These are phyloP conservation scores for Pavo muticus DNA, from an alignment of 2,113 vertebrate species.

Conservation along the genomic window DNA sequence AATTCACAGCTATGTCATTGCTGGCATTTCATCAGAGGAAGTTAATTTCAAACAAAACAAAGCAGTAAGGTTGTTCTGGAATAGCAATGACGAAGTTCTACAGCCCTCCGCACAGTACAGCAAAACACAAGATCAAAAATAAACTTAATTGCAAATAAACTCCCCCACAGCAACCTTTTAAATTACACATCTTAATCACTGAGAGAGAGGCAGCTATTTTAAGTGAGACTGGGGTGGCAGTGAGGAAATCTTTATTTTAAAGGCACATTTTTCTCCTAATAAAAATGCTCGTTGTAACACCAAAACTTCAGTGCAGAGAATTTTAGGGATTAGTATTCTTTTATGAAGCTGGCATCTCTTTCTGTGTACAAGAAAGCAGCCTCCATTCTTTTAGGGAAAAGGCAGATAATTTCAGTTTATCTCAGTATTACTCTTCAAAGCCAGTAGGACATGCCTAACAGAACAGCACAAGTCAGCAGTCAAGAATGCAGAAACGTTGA, in stretches of 20 bases:
- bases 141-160: conserved; percentile 7
- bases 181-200: not conserved
- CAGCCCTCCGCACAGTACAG: not conserved
- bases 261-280: not conserved
- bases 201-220: conserved; percentile 20
- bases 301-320: not conserved
- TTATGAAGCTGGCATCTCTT: not conserved
- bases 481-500: not conserved
- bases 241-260: not conserved
- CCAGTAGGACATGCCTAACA: not conserved
- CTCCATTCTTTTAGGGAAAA: not conserved
- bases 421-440: not conserved
- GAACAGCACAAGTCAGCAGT: not conserved
- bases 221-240: not conserved
- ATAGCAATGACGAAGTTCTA: conserved; percentile 9
- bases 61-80: not conserved
- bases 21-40: conserved; percentile 35
- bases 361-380: not conserved
- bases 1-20: not conserved
- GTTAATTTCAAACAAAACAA: conserved; percentile 28
- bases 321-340: not conserved
- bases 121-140: not conserved
- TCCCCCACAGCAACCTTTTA: not conserved
- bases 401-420: not conserved
- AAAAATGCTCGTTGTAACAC: not conserved